Conservation (phyloP, 2,797 vertebrate genomes). For the Urophycis tenuis region DNA sequence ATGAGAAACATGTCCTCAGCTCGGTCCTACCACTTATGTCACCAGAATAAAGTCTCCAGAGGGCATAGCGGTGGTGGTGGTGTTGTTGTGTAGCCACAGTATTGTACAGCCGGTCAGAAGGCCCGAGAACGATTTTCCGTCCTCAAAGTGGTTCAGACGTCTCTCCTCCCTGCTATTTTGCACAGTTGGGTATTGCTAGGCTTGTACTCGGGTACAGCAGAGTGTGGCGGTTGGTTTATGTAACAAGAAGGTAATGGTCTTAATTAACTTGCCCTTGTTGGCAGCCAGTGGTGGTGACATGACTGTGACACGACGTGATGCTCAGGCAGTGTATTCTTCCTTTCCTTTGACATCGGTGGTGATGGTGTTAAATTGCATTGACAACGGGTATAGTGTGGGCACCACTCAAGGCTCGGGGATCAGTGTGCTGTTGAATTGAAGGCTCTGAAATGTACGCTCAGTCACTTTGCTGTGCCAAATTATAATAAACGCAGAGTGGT, state of each 20-base stretch:
- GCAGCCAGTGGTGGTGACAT: neutral
- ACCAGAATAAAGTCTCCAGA: neutral
- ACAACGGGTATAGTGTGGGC: neutral
- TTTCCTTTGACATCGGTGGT: neutral
- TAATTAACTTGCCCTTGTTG: conserved; percentile 1
- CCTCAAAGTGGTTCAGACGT: neutral
- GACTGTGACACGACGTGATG: neutral
- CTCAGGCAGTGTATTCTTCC: neutral
- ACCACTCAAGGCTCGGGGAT: neutral
- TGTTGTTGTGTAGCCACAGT: neutral
- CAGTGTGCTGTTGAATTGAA: neutral
- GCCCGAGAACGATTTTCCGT: neutral
- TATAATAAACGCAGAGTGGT: neutral
- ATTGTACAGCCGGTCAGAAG: neutral
- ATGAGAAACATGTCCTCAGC: neutral
- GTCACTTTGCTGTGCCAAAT: neutral
- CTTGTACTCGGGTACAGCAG: neutral
- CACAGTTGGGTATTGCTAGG: neutral
- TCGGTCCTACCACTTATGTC: neutral
- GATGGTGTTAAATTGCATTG: neutral
- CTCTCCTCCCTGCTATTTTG: neutral
- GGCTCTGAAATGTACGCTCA: neutral
- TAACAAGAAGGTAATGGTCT: neutral
- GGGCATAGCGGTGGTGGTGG: neutral
- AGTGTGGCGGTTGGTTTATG: neutral